These are phyloP conservation scores for Drepana arcuata DNA, from an alignment of 1,140 invertebrate genomes.

Conservation along the genomic window DNA sequence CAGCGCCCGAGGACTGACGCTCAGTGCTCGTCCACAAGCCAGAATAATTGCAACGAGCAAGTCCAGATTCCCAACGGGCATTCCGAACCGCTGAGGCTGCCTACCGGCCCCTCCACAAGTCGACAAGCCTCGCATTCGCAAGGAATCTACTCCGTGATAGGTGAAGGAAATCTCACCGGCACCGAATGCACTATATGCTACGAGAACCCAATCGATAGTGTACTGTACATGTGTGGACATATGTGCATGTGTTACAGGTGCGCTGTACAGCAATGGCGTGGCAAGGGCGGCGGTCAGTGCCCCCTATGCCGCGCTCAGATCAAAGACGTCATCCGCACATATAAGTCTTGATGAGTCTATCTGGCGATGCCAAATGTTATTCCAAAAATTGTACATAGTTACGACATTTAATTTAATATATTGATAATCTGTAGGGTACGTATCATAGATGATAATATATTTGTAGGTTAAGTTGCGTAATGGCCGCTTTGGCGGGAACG, in stretches of 20 bases:
- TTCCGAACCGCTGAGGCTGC: slow-evolving; percentile 20
- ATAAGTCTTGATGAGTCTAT: slow-evolving; percentile 90
- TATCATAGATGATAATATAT: slow-evolving; percentile 6
- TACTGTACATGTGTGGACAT: slow-evolving; percentile 97
- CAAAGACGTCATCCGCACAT: slow-evolving; percentile 95
- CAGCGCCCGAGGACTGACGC: slow-evolving; percentile 19
- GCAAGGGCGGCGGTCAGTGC: slow-evolving; percentile 91
- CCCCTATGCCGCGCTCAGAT: slow-evolving; percentile 95
- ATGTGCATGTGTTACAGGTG: slow-evolving; percentile 99
- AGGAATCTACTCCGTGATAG: slow-evolving; percentile 47
- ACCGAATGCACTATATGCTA: slow-evolving; percentile 95
- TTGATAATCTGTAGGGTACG: not conserved
- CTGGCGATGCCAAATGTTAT: slow-evolving; percentile 5
- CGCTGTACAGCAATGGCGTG: slow-evolving; percentile 91
- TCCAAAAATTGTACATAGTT: slow-evolving; percentile 8
- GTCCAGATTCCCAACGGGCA: slow-evolving; percentile 40
- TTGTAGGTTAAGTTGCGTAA: no score
- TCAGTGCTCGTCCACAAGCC: slow-evolving; percentile 37
- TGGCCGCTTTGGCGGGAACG: no score
- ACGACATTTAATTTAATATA: not conserved
- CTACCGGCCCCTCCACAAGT: slow-evolving; percentile 41
- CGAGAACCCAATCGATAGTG: slow-evolving; percentile 92
- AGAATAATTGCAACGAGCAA: slow-evolving; percentile 54
- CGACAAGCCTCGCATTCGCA: slow-evolving; percentile 25
- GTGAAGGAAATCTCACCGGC: slow-evolving; percentile 59